phyloP scores from a whole-genome alignment of 2,797 vertebrate species.

The Poliocrania exsul region DNA sequence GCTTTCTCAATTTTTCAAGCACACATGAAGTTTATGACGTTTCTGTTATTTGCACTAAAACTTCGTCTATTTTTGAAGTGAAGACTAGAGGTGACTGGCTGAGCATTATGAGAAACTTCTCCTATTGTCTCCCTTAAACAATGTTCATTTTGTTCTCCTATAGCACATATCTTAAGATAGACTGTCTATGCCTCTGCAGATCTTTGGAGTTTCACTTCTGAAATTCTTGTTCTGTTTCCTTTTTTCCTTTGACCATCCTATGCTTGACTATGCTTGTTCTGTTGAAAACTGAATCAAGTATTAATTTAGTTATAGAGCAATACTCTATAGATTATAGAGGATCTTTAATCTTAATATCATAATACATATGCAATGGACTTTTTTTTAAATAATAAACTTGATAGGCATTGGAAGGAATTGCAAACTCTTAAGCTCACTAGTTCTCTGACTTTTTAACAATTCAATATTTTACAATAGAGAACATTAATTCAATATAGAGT shows the following conservation, averaged over 20 bases:
- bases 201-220: neutral
- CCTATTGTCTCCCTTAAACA: neutral
- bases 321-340: neutral
- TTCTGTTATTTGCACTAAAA: neutral
- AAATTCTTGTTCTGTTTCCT: neutral
- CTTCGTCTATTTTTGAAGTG: neutral
- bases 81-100: neutral
- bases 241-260: neutral
- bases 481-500: neutral
- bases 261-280: neutral
- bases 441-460: neutral
- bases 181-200: neutral
- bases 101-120: neutral
- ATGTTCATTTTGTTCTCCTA: neutral
- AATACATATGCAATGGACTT: neutral
- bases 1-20: neutral
- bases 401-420: neutral
- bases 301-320: neutral
- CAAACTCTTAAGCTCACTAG: neutral
- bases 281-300: neutral
- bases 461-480: neutral
- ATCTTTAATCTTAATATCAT: neutral
- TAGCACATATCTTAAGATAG: neutral
- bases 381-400: neutral
- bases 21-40: neutral